Evolutionary conservation across 2,113 vertebrate species (phyloP), one percentile per base, ranked within the genome.

Genomic region (Pheucticus melanocephalus): DNA sequence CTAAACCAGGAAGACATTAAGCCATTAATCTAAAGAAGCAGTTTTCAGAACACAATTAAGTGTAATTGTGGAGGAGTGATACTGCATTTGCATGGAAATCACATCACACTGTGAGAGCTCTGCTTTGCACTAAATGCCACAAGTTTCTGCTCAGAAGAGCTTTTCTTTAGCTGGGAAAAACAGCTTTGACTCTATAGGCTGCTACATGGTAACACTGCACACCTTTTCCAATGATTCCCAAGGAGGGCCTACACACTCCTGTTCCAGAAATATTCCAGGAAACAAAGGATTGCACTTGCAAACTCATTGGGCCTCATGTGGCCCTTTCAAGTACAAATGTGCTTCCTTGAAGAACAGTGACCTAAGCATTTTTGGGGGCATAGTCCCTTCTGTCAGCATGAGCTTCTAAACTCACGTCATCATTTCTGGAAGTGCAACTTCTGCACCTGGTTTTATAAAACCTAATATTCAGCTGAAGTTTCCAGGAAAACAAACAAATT

Each of bases 1-100:
- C 69, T 89, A 86, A 92, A 83, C 72, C 53, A 91, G 81, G 65
- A 91, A 87, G 70, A 64, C 78, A 85, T 89, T 54, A 91, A 79
- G 73, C 15, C 31, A 82, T 94, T 95, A 94, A 85, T 53, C 65
- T 68, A 37, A 86, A 86, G 65, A 71, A 91, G 61, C 27, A 79
- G 53, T 40, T 78, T 93, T 63, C 82, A 85, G 48, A 37, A 56
- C 40, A 79, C 53, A 87, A 56, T 68, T 85, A 82, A 91, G 53
- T 10, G 6, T 60, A 78, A 39, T 20, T 54, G 33, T 57, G 33
- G 63, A 76, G 22, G 57, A 85, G 20, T 79, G 61, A 90, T 53
- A 82, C 5, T 69, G 25, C 48, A 48, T 65, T 91, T 89, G 53
- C 40, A 39, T 40, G 70, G 48, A 69, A 76, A 82, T 71, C 42